Conservation (phyloP, 1,140 invertebrate species). For the Drosophila kikkawai region DNA sequence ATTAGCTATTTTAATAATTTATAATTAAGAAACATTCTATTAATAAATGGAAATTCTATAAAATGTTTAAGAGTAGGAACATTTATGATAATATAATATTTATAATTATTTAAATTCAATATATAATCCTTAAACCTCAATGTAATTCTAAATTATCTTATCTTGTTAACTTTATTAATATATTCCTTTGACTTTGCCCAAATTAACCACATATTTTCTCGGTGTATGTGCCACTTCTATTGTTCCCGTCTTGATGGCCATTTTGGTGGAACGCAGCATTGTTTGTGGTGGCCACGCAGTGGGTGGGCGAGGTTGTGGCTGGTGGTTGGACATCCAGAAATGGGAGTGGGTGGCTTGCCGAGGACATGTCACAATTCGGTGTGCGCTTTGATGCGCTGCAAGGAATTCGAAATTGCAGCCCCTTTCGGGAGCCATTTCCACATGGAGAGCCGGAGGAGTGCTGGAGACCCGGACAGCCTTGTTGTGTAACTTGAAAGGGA, state of each 20-base stretch:
- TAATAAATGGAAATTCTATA: too few relatives aligned
- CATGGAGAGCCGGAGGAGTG: constrained; percentile 2
- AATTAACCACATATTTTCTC: not conserved
- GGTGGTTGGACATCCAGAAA: constrained; percentile 6
- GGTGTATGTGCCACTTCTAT: constrained; percentile 35
- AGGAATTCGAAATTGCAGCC: constrained; percentile 57
- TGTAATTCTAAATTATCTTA: too few relatives aligned
- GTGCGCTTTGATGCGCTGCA: constrained; percentile 50
- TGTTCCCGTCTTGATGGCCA: constrained; percentile 33
- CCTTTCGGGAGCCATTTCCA: constrained; percentile 32
- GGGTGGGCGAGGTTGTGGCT: constrained; percentile 16
- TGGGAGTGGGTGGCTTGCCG: constrained; percentile 4
- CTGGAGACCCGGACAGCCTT: constrained; percentile 10
- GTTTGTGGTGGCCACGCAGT: constrained; percentile 33
- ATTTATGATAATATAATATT: too few relatives aligned
- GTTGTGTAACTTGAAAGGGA: constrained; percentile 56
- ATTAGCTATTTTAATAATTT: too few relatives aligned
- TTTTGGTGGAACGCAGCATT: constrained; percentile 36
- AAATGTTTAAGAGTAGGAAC: too few relatives aligned
- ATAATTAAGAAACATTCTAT: too few relatives aligned
- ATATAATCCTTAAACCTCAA: too few relatives aligned
- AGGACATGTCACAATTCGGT: constrained; percentile 60
- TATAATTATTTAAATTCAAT: too few relatives aligned
- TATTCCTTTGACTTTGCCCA: too few relatives aligned
- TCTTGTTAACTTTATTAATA: too few relatives aligned